phyloP scores from a whole-genome alignment of 2,797 vertebrate genomes.

The Percopsis omiscomaycus region DNA sequence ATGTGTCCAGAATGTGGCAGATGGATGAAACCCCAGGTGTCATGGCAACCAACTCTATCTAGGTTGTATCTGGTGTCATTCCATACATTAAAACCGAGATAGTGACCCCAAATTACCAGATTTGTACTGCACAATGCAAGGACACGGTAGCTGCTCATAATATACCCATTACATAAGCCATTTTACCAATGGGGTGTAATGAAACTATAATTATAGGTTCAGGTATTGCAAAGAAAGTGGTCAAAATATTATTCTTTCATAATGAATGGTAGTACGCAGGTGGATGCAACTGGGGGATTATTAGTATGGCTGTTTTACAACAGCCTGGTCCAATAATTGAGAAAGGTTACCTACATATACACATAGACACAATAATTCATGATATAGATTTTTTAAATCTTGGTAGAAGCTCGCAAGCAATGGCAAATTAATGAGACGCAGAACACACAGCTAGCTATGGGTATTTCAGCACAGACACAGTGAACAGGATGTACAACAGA shows the following conservation, averaged over 20 bases:
- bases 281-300: not conserved
- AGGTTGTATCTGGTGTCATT: constrained; percentile 2
- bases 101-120: not conserved
- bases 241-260: too few relatives aligned
- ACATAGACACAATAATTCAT: not conserved
- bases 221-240: too few relatives aligned
- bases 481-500: constrained; percentile 18
- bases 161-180: too few relatives aligned
- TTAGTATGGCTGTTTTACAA: not conserved
- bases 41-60: constrained; percentile 21
- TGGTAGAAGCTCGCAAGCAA: not conserved
- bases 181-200: too few relatives aligned
- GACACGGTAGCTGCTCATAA: too few relatives aligned
- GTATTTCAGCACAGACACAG: constrained; percentile 28
- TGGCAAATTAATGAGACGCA: constrained; percentile 14
- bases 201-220: too few relatives aligned
- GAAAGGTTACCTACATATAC: not conserved
- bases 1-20: constrained; percentile 21
- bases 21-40: constrained; percentile 39
- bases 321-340: too few relatives aligned
- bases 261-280: too few relatives aligned
- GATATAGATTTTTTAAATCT: not conserved
- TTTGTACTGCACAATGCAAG: too few relatives aligned
- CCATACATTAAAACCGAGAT: not conserved
- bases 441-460: constrained; percentile 4